These are phyloP conservation scores for Gadopsis bispinosus DNA, from an alignment of 2,797 vertebrate species.

Conservation along the genomic window DNA sequence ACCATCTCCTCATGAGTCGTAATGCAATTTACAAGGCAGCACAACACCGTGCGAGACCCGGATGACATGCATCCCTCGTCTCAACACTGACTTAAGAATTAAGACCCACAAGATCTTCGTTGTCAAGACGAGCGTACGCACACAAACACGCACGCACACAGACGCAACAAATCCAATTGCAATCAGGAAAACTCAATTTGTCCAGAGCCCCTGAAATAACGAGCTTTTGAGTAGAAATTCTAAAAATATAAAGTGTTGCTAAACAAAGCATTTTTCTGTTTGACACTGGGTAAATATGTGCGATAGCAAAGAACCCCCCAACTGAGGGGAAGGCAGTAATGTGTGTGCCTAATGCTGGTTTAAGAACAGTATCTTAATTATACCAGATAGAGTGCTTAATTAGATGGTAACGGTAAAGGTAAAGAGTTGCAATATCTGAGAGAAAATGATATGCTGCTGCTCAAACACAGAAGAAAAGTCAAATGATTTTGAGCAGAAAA, in stretches of 20 bases:
- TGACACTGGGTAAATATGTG: slow-evolving; percentile 52
- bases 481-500: not conserved
- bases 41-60: slow-evolving; percentile 70
- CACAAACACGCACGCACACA: slow-evolving; percentile 56
- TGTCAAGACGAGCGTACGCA: slow-evolving; percentile 12
- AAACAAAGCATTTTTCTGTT: slow-evolving; percentile 70
- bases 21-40: slow-evolving; percentile 77
- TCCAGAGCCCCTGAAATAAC: slow-evolving; percentile 75
- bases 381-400: slow-evolving; percentile 49
- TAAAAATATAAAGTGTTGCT: slow-evolving; percentile 73
- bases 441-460: slow-evolving; percentile 51
- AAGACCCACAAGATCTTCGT: slow-evolving; percentile 56
- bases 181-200: slow-evolving; percentile 87
- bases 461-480: not conserved
- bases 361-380: slow-evolving; percentile 72
- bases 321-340: slow-evolving; percentile 38
- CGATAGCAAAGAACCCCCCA: slow-evolving; percentile 41
- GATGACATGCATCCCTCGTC: slow-evolving; percentile 47
- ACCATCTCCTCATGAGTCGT: slow-evolving; percentile 72
- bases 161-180: slow-evolving; percentile 82
- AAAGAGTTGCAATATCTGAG: slow-evolving; percentile 44
- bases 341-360: slow-evolving; percentile 41
- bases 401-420: slow-evolving; percentile 59
- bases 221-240: slow-evolving; percentile 74
- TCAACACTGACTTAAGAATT: slow-evolving; percentile 49